A percentile compares a stretch with the other conserved stretches of the same genome.
phyloP scores from a whole-genome alignment of 53 echinoderm and acorn worm genomes.

The Pentamera pediparva region DNA sequence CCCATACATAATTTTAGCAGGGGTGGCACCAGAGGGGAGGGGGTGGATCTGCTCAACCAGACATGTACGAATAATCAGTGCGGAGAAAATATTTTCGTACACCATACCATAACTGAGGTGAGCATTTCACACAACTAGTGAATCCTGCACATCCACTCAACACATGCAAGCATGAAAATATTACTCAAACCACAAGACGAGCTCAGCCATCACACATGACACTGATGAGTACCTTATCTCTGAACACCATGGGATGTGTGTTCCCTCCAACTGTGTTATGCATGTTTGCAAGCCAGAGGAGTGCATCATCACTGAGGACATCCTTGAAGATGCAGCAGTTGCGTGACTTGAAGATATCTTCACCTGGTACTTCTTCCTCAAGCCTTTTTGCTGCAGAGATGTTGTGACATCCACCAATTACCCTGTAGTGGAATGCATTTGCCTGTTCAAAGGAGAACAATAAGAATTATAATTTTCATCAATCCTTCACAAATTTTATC shows the following conservation, averaged over 20 bases:
- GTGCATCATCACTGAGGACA: neutral
- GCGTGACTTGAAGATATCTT: slow-evolving; percentile 11
- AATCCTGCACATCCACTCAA: too few species aligned
- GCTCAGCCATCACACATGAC: too few species aligned
- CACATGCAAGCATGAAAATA: too few species aligned
- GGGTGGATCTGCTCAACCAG: too few species aligned
- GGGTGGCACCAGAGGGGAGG: too few species aligned
- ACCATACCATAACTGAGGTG: too few species aligned
- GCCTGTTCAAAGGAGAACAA: neutral
- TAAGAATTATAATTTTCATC: neutral
- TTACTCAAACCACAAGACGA: too few species aligned
- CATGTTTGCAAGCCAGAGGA: neutral
- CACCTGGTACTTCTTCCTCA: neutral
- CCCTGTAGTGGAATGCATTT: slow-evolving; percentile 22
- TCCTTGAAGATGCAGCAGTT: slow-evolving; percentile 17
- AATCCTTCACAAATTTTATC: too few species aligned
- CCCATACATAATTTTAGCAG: too few species aligned
- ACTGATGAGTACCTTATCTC: slow-evolving; percentile 19
- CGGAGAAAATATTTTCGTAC: too few species aligned
- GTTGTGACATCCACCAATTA: slow-evolving; percentile 20
- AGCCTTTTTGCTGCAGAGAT: slow-evolving; percentile 2
- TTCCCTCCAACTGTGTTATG: slow-evolving; percentile 13
- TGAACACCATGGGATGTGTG: slow-evolving; percentile 16
- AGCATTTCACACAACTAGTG: too few species aligned
- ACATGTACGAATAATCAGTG: too few species aligned